phyloP scores from a whole-genome alignment of 2,113 vertebrate species.

The Elgaria multicarinata region DNA sequence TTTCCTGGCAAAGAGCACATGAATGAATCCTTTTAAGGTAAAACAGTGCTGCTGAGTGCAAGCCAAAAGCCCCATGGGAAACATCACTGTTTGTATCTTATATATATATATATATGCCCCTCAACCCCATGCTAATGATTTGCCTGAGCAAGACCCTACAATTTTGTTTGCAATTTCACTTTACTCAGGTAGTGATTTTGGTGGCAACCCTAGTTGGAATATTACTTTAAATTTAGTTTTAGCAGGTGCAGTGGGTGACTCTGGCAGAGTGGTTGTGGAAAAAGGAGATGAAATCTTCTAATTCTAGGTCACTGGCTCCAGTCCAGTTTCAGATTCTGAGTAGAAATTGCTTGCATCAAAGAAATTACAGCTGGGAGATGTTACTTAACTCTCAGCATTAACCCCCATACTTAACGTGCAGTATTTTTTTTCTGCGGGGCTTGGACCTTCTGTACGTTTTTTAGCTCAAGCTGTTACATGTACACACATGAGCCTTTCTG shows the following conservation, averaged over 20 bases:
- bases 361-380: constrained; percentile 8
- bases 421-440: background rate
- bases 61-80: background rate
- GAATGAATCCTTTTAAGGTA: background rate
- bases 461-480: background rate
- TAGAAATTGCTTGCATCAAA: constrained; percentile 5
- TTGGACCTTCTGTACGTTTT: background rate
- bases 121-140: background rate
- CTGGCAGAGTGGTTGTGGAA: too few relatives aligned
- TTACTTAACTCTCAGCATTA: background rate
- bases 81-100: background rate
- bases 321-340: background rate
- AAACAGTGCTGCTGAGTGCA: background rate
- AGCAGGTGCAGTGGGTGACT: background rate
- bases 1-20: background rate
- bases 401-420: background rate
- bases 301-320: constrained; percentile 14
- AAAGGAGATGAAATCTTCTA: background rate
- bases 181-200: background rate
- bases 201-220: background rate
- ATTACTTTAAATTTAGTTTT: background rate
- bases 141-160: background rate
- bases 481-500: background rate
- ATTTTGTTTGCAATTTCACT: background rate
- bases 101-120: too few relatives aligned